Evolutionary conservation across 2,888 invertebrate species (phyloP).

Genomic region (Brenthis ino): DNA sequence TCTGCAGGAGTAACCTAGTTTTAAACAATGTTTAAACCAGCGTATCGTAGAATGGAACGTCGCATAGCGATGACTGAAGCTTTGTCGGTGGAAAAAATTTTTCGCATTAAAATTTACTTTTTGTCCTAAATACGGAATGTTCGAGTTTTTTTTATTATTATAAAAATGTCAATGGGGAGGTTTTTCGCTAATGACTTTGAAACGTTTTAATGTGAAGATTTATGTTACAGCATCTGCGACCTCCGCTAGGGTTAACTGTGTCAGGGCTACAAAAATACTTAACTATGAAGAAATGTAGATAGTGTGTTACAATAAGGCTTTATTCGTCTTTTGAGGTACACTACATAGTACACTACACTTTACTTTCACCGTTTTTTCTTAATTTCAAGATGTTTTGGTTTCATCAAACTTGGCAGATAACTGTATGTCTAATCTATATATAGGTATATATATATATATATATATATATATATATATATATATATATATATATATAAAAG

Average conservation of each 20-base stretch:
- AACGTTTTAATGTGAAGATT: constrained; percentile 18
- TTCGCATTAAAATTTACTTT: constrained; percentile 29
- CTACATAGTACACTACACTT: too few species aligned
- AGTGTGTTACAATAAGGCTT: too few species aligned
- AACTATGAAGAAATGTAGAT: too few species aligned
- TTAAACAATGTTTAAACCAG: constrained; percentile 16
- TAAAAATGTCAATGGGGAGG: constrained; percentile 16
- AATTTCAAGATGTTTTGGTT: too few species aligned
- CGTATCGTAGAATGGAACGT: constrained; percentile 18
- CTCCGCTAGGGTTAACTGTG: constrained; percentile 13
- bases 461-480: too few species aligned
- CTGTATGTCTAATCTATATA: too few species aligned
- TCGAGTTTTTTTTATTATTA: constrained; percentile 9
- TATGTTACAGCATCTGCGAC: constrained; percentile 8
- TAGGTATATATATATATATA: too few species aligned
- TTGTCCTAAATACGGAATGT: constrained; percentile 23
- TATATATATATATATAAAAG: too few species aligned
- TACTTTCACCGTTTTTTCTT: too few species aligned
- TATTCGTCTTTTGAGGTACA: too few species aligned
- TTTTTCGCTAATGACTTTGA: constrained; percentile 22
- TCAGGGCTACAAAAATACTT: constrained; percentile 8
- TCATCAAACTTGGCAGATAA: too few species aligned
- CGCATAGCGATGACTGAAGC: constrained; percentile 21
- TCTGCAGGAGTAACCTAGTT: constrained; percentile 21
- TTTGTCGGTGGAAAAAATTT: constrained; percentile 26